Conservation (phyloP, 2,113 vertebrate genomes). For the Apteryx mantelli region DNA sequence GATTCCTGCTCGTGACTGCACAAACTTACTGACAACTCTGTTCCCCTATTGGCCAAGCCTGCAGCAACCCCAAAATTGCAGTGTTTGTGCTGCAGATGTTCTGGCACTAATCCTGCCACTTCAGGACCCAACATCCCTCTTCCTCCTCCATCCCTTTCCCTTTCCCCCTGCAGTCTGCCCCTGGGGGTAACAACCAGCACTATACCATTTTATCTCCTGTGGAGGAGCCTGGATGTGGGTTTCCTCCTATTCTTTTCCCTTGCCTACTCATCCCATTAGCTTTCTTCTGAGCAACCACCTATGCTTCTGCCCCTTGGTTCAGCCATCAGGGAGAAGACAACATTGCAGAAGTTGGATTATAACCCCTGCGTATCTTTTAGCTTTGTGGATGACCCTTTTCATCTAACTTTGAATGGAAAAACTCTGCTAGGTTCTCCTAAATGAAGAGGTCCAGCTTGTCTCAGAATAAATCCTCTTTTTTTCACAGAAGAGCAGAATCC, state of each 20-base stretch:
- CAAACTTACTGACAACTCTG: background rate
- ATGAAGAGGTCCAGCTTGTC: background rate
- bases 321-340: background rate
- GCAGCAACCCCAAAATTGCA: rapidly evolving
- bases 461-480: background rate
- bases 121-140: background rate
- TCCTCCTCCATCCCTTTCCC: background rate
- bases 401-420: background rate
- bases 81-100: background rate
- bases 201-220: background rate
- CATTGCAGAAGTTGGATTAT: background rate
- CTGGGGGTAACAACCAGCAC: background rate
- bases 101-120: rapidly evolving
- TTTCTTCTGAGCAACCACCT: background rate
- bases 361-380: background rate
- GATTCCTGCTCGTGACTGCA: background rate
- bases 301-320: background rate
- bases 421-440: background rate
- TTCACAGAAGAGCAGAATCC: background rate
- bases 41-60: background rate
- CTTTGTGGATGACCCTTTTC: background rate
- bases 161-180: background rate
- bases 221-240: background rate
- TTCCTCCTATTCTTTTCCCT: background rate
- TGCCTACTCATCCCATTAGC: background rate